Base-by-base conservation (phyloP, 2,113 vertebrate genomes). In the Monopterus albus region DNA sequence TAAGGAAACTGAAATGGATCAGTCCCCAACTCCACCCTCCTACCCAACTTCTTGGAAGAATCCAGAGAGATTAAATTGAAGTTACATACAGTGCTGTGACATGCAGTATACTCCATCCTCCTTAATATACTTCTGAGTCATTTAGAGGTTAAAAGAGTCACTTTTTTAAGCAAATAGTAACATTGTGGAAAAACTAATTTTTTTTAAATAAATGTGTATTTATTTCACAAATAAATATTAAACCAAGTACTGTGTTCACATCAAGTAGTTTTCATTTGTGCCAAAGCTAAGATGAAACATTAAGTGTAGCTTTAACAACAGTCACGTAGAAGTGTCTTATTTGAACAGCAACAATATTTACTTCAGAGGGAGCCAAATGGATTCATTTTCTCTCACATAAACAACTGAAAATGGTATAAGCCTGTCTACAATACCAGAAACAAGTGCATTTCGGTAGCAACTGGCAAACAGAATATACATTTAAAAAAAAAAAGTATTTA, bases 1-100 rank as follows among this genome's bases (percentile, higher is more conserved):
- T 68, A 72, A 64, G 50, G 49, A 79, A 75, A 71, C 49, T 52
- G 31, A 50, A 64, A 74, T 67, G 51, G 59, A 70, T n/a, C 50
- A 50, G 42, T 63, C 2, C 33, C 47, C 17, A 62, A 38, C 71
- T 71, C 64, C 69, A 63, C 67, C 71, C 64, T 66, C 12, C 20
- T 11, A 55, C 45, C 38, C 29, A 5, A 31, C 8, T 7, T 31
- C 29, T 31, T 31, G 29, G 5, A 31, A 31, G 5, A 31, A 31
- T 73, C 50, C 40, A 43, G 28, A 28, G 25, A 11, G 42, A 50
- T 6, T 5, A 31, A 31, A 31, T 6, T 31, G 5, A 6, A 31
- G 29, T n/a, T n/a, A n/a, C n/a, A n/a, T n/a, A n/a, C n/a, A n/a
- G n/a, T n/a, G n/a, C n/a, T n/a, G n/a, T n/a, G n/a, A n/a, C n/a